A percentile compares a stretch with the other conserved stretches of the same genome.
phyloP scores from a whole-genome alignment of 2,113 vertebrate genomes.

The Bettongia penicillata region DNA sequence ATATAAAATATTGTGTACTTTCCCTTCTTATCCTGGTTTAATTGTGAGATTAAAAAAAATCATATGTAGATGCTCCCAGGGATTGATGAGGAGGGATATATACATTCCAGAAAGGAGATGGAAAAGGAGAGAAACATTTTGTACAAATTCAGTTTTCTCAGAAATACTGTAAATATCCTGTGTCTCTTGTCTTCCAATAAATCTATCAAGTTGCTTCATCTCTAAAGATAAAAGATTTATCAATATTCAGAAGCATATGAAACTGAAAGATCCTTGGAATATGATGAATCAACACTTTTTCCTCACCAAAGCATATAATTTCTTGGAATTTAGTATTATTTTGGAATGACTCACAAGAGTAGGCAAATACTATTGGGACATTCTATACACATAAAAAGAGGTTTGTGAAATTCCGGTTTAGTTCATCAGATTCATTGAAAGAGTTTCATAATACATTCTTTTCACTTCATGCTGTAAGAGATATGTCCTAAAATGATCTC shows the following conservation, averaged over 20 bases:
- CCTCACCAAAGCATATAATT: neutral
- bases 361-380: neutral
- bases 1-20: neutral
- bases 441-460: conserved; percentile 26
- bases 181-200: neutral
- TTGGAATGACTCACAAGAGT: neutral
- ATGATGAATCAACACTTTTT: neutral
- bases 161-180: neutral
- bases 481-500: neutral
- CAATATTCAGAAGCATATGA: accelerated
- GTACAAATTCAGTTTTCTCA: neutral
- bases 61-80: neutral
- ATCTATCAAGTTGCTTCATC: neutral
- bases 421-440: neutral
- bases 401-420: neutral
- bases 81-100: neutral
- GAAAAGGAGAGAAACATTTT: neutral
- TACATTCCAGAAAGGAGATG: no score
- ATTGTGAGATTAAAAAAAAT: neutral
- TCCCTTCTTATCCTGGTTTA: conserved; percentile 36
- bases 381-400: neutral
- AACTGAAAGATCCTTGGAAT: accelerated
- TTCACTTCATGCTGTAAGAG: conserved; percentile 5
- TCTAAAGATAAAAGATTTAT: neutral
- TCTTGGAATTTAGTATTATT: neutral